Percentiles rank a stretch among this genome's conserved stretches.
Conservation (phyloP, 2,113 vertebrate genomes). For the Dunckerocampus dactyliophorus region DNA sequence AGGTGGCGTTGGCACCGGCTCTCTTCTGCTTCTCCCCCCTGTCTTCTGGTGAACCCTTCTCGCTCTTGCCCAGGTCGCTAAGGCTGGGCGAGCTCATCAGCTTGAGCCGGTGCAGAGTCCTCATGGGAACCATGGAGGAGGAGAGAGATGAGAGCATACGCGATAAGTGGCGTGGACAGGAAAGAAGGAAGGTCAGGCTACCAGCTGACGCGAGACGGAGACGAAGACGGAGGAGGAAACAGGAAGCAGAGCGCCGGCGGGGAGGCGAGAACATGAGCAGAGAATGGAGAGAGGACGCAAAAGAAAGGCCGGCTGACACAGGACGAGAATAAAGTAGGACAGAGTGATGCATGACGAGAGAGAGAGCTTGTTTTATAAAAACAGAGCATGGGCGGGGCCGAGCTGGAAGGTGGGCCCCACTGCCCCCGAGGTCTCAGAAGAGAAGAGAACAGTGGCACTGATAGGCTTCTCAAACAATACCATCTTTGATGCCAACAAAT, state of each 20-base stretch:
- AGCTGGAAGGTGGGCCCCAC: constrained; percentile 40
- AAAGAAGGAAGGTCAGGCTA: constrained; percentile 47
- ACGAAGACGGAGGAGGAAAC: neutral
- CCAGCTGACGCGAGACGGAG: constrained; percentile 18
- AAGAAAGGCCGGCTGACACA: constrained; percentile 23
- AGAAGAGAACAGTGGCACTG: constrained; percentile 51
- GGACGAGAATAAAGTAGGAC: constrained; percentile 46
- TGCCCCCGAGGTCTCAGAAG: constrained; percentile 33
- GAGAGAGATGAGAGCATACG: constrained; percentile 17
- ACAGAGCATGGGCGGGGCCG: constrained; percentile 57
- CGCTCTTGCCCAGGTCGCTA: constrained; percentile 73
- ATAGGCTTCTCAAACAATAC: constrained; percentile 47
- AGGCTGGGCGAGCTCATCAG: constrained; percentile 77
- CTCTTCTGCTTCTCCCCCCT: constrained; percentile 74
- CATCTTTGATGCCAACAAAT: constrained; percentile 62
- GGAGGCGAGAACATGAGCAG: no score
- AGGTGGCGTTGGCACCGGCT: constrained; percentile 74
- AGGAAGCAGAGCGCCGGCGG: neutral
- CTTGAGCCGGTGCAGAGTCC: constrained; percentile 76
- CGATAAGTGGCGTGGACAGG: constrained; percentile 17
- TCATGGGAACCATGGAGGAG: constrained; percentile 55
- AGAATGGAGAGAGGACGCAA: constrained; percentile 12
- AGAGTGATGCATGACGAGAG: constrained; percentile 40
- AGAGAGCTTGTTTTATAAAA: constrained; percentile 35
- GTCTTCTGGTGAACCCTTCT: constrained; percentile 73